These are phyloP conservation scores for Pica pica DNA, from an alignment of 2,113 vertebrate species.

Conservation along the genomic window DNA sequence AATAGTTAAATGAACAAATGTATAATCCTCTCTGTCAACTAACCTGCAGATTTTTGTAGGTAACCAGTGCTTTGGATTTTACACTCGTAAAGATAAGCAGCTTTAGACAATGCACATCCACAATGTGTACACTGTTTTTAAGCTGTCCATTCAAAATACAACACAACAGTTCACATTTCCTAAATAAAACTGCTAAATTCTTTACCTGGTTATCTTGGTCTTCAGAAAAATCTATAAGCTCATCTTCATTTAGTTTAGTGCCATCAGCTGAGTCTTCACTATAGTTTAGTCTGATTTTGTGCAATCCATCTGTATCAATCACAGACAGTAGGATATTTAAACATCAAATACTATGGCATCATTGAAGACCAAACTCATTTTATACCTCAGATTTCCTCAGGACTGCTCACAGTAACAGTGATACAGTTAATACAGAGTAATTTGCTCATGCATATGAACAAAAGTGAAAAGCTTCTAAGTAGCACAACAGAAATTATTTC, in stretches of 20 bases:
- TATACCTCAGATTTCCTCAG: background rate
- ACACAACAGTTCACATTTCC: background rate
- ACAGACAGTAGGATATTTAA: slow-evolving; percentile 32
- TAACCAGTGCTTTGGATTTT: background rate
- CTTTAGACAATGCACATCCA: background rate
- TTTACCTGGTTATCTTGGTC: slow-evolving; percentile 93
- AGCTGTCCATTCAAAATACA: background rate
- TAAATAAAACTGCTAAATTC: background rate
- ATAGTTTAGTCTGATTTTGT: slow-evolving; percentile 88
- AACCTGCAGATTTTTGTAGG: background rate
- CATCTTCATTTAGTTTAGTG: slow-evolving; percentile 78
- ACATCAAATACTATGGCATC: background rate
- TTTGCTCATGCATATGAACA: background rate
- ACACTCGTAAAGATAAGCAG: background rate
- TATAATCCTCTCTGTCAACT: background rate
- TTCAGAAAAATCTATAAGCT: slow-evolving; percentile 86
- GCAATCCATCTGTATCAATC: slow-evolving; percentile 82
- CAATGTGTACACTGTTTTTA: background rate
- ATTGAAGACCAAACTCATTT: background rate
- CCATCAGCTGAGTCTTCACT: slow-evolving; percentile 74
- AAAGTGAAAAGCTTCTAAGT: background rate
- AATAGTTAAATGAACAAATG: background rate
- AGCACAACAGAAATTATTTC: background rate
- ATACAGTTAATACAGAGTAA: background rate
- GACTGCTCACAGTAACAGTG: background rate